Evolutionary conservation across 2,113 vertebrate species (phyloP).

Genomic region (Phainopepla nitens): DNA sequence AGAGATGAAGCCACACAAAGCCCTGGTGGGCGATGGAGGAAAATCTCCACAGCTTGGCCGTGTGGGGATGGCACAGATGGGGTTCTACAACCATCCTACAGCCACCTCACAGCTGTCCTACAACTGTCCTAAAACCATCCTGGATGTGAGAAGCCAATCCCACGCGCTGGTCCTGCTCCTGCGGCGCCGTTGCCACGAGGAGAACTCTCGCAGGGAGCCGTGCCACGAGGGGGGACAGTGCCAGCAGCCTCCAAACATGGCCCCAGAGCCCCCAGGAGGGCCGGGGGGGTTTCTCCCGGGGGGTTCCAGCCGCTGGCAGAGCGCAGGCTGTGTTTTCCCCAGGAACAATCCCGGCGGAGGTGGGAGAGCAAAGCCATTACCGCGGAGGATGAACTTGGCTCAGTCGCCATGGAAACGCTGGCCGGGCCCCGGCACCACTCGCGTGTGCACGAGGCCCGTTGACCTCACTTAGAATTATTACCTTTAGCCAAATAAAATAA

Average conservation of each 20-base stretch:
- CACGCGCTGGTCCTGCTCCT: rapidly evolving
- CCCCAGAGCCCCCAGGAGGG: rapidly evolving
- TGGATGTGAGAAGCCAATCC: rapidly evolving
- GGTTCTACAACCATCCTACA: neutral
- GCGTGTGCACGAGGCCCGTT: slow-evolving; percentile 33
- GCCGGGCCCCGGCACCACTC: slow-evolving; percentile 36
- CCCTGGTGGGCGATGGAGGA: rapidly evolving
- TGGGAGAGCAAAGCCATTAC: slow-evolving; percentile 24
- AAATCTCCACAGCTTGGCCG: rapidly evolving
- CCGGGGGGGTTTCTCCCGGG: rapidly evolving
- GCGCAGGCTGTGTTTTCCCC: neutral
- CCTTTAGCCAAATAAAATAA: slow-evolving; percentile 83
- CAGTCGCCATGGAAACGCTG: slow-evolving; percentile 72
- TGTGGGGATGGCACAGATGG: rapidly evolving
- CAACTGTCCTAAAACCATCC: rapidly evolving
- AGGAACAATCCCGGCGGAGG: neutral
- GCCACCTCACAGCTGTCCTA: neutral
- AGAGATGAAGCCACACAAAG: neutral
- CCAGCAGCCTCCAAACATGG: rapidly evolving
- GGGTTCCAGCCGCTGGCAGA: neutral
- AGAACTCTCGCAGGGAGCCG: rapidly evolving
- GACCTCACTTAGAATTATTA: slow-evolving; percentile 82
- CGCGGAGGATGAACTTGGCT: slow-evolving; percentile 39
- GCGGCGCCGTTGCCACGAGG: rapidly evolving
- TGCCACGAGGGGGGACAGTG: neutral